These are phyloP conservation scores for Portevinia maculata DNA, from an alignment of 2,888 invertebrate species.

Conservation along the genomic window DNA sequence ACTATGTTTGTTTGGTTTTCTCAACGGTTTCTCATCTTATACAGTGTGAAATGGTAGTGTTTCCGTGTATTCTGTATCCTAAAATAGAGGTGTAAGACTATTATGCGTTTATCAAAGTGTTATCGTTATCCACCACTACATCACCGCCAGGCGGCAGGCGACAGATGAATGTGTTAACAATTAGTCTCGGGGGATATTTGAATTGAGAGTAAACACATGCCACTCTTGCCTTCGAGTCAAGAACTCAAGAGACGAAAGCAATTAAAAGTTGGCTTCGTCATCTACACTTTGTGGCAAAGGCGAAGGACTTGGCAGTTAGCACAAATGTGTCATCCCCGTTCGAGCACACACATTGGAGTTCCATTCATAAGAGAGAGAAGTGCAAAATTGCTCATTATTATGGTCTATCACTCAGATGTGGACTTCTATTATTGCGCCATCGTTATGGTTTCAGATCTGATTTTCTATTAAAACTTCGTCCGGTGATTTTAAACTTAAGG, in stretches of 20 bases:
- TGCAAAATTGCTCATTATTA: conserved; percentile 38
- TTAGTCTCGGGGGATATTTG: conserved; percentile 46
- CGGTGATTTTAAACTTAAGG: neutral
- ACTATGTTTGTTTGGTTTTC: neutral
- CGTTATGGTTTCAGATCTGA: conserved; percentile 5
- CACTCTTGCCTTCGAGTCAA: conserved; percentile 22
- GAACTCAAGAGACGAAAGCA: conserved; percentile 43
- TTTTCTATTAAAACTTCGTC: neutral
- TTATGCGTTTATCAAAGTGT: conserved; percentile 34
- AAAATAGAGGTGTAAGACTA: conserved; percentile 30
- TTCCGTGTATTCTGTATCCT: conserved; percentile 1
- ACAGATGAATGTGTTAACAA: conserved; percentile 50
- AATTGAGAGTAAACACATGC: conserved; percentile 55
- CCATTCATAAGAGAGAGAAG: conserved; percentile 15
- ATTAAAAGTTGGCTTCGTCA: conserved; percentile 50
- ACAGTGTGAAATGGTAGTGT: conserved; percentile 38
- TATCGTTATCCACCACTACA: conserved; percentile 2
- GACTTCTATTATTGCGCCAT: conserved; percentile 8
- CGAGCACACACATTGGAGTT: conserved; percentile 16
- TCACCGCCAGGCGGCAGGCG: conserved; percentile 8
- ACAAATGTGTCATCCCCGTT: conserved; percentile 16
- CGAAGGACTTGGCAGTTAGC: conserved; percentile 36
- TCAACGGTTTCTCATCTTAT: conserved; percentile 1
- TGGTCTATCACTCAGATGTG: conserved; percentile 2
- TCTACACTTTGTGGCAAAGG: conserved; percentile 8